Percentiles rank a stretch among this genome's conserved stretches.
Conservation (phyloP, 2,797 vertebrate genomes). For the Acipenser oxyrinchus region DNA sequence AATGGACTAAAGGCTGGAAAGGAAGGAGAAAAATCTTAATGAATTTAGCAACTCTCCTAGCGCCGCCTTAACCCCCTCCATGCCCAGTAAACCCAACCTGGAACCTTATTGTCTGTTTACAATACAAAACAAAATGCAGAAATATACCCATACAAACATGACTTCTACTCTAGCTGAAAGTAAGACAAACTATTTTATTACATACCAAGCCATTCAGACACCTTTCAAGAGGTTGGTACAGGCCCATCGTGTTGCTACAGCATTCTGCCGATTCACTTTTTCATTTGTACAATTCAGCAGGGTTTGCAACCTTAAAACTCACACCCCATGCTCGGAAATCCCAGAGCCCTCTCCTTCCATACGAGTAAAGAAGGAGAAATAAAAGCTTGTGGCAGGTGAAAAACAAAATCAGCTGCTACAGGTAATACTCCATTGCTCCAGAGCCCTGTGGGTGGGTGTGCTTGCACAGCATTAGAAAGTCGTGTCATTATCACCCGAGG, state of each 20-base stretch:
- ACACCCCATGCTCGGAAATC: too few relatives aligned
- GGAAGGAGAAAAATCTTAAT: constrained; percentile 59
- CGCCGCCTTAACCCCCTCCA: constrained; percentile 20
- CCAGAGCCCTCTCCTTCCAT: neutral
- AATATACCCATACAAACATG: too few relatives aligned
- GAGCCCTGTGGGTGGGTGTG: neutral
- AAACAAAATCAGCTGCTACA: neutral
- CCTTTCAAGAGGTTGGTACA: too few relatives aligned
- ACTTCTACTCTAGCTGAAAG: too few relatives aligned
- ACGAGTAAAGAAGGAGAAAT: neutral
- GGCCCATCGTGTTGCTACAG: too few relatives aligned
- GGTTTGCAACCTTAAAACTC: too few relatives aligned
- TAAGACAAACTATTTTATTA: too few relatives aligned
- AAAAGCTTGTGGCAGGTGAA: neutral
- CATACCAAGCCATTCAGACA: too few relatives aligned
- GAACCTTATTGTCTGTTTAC: neutral
- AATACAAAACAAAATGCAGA: neutral
- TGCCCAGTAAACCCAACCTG: constrained; percentile 2
- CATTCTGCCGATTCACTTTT: too few relatives aligned
- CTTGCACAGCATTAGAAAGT: neutral
- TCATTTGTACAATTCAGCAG: too few relatives aligned
- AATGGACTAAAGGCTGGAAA: constrained; percentile 55
- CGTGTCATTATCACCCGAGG: neutral
- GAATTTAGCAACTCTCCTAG: constrained; percentile 66
- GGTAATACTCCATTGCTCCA: neutral